Conservation (phyloP, 2,888 invertebrate species). For the Pecten maximus region DNA sequence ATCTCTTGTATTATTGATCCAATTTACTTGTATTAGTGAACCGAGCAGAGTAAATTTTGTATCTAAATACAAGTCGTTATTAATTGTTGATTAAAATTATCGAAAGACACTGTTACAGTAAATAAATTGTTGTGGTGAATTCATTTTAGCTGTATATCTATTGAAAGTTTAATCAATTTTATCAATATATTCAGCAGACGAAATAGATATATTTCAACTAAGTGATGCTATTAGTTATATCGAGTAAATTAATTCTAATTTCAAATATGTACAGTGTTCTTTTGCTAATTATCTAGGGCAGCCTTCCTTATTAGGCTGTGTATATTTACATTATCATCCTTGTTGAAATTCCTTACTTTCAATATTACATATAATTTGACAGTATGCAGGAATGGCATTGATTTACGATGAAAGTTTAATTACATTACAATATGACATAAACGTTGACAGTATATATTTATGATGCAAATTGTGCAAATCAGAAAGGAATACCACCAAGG, state of each 20-base stretch:
- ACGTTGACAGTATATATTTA: background rate
- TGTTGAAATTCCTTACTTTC: background rate
- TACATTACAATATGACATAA: background rate
- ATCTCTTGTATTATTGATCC: too few relatives aligned
- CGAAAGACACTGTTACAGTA: too few relatives aligned
- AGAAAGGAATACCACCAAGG: background rate
- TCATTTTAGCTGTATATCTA: too few relatives aligned
- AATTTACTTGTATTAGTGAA: too few relatives aligned
- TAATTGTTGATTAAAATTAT: too few relatives aligned
- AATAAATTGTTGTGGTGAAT: too few relatives aligned
- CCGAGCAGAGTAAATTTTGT: too few relatives aligned
- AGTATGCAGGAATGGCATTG: background rate
- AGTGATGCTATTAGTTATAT: background rate
- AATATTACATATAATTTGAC: conserved; percentile 24
- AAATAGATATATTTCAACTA: background rate
- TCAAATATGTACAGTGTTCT: background rate
- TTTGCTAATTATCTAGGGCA: background rate
- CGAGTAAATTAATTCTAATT: background rate
- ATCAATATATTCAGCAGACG: background rate
- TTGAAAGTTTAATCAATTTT: too few relatives aligned
- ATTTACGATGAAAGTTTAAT: conserved; percentile 24
- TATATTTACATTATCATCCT: background rate
- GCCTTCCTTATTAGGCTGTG: background rate
- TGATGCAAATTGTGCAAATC: conserved; percentile 10
- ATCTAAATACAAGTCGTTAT: too few relatives aligned